Evolutionary conservation across 2,113 vertebrate species (phyloP).

Genomic region (Todiramphus chloris): DNA sequence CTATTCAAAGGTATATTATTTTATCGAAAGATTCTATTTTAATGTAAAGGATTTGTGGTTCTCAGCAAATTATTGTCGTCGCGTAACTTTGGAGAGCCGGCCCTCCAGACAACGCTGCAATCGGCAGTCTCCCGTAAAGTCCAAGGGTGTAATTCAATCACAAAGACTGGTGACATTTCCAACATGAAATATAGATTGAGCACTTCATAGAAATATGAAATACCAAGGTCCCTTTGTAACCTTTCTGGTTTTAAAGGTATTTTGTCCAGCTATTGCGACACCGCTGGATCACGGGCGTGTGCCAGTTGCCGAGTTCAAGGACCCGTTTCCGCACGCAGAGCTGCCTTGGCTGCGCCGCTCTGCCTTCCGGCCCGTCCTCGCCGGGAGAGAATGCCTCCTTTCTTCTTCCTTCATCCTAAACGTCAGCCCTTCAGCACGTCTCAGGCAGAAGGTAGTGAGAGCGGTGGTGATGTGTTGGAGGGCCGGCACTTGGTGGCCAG

Average conservation of each 20-base stretch:
- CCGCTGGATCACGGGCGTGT: not conserved
- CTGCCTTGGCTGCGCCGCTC: not conserved
- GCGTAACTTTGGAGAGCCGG: not conserved
- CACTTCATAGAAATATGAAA: conserved; percentile 21
- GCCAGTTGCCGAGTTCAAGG: not conserved
- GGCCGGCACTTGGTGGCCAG: not conserved
- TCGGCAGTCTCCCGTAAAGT: not conserved
- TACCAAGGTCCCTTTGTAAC: conserved; percentile 1
- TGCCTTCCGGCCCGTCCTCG: accelerated
- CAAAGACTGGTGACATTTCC: conserved; percentile 35
- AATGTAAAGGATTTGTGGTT: conserved; percentile 36
- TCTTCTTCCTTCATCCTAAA: not conserved
- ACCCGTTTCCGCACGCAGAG: not conserved
- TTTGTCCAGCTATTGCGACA: not conserved
- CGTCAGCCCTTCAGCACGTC: not conserved
- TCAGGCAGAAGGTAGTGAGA: not conserved
- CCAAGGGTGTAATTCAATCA: not conserved
- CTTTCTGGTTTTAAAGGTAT: conserved; percentile 1
- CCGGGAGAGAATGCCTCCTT: accelerated
- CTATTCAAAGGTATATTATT: conserved; percentile 53
- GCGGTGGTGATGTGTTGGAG: not conserved
- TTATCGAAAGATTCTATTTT: conserved; percentile 44
- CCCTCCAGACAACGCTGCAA: not conserved
- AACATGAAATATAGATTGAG: conserved; percentile 9
- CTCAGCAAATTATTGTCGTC: not conserved